Conservation (phyloP, 2,113 vertebrate species). For the Capra hircus region DNA sequence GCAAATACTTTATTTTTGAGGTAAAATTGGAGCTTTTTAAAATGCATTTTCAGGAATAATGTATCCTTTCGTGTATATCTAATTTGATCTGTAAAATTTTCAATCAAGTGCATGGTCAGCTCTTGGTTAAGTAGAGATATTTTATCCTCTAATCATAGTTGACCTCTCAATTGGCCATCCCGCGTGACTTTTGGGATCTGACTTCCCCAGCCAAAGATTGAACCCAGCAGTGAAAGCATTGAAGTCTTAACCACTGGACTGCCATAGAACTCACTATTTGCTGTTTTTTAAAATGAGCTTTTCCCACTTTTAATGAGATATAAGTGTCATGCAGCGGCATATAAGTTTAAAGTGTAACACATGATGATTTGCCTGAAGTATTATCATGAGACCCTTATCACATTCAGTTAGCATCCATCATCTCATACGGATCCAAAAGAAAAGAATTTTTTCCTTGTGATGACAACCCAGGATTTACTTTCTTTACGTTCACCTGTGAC, state of each 20-base stretch:
- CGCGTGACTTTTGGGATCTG: rapidly evolving
- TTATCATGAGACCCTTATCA: not conserved
- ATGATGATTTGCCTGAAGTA: not conserved
- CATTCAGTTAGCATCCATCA: not conserved
- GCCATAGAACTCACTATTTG: not conserved
- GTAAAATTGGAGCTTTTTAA: not conserved
- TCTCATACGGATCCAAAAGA: not conserved
- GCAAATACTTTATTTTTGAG: not conserved
- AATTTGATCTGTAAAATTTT: not conserved
- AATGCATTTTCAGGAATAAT: not conserved
- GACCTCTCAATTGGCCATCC: not conserved
- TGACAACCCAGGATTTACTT: not conserved
- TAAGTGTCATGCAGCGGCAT: not conserved
- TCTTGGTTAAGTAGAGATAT: not conserved
- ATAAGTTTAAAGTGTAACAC: not conserved
- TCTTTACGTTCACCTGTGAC: not conserved
- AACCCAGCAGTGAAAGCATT: not conserved
- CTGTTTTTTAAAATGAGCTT: not conserved
- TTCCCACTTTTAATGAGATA: not conserved
- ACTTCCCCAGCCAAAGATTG: not conserved
- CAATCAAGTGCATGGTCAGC: not conserved
- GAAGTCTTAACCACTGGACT: not conserved
- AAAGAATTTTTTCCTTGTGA: not conserved
- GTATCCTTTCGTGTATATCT: not conserved
- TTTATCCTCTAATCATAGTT: not conserved